Evolutionary conservation across 2,888 invertebrate species (phyloP).

Genomic region (Caenorhabditis macrosperma): DNA sequence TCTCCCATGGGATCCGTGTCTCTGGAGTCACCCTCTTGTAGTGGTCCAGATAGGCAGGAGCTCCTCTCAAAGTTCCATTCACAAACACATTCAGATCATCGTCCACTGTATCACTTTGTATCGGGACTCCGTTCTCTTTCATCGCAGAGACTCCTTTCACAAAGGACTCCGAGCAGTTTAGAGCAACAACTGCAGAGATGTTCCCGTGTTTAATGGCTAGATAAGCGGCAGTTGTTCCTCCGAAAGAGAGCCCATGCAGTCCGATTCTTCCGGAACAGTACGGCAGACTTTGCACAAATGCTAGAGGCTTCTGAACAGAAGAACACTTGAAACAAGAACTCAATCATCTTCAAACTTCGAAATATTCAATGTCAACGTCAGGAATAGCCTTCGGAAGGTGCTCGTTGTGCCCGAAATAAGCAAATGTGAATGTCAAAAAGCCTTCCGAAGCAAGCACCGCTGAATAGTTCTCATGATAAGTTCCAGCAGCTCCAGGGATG

Average conservation of each 20-base stretch:
- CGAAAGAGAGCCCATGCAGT: background rate
- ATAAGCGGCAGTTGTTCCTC: background rate
- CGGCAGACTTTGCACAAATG: slow-evolving; percentile 19
- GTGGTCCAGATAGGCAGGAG: too few relatives aligned
- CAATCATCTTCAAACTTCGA: too few relatives aligned
- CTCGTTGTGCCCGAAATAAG: slow-evolving; percentile 20
- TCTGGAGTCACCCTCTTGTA: background rate
- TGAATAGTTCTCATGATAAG: background rate
- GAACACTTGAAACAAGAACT: too few relatives aligned
- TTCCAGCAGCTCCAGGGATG: slow-evolving; percentile 18
- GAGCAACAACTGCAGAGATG: background rate
- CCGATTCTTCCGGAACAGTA: slow-evolving; percentile 11
- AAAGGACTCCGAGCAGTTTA: background rate
- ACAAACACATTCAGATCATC: background rate
- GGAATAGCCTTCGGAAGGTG: slow-evolving; percentile 10
- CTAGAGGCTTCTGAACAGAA: slow-evolving; percentile 33
- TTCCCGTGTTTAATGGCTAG: background rate
- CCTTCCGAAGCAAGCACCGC: slow-evolving; percentile 41
- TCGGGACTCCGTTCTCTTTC: background rate
- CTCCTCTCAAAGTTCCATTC: background rate
- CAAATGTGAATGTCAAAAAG: slow-evolving; percentile 39
- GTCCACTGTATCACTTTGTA: background rate
- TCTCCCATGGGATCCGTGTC: background rate
- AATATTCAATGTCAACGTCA: slow-evolving; percentile 31
- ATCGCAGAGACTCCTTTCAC: background rate